A percentile compares a stretch with the other conserved stretches of the same genome.
phyloP scores from a whole-genome alignment of 2,888 invertebrate species.

The Zootermopsis nevadensis region DNA sequence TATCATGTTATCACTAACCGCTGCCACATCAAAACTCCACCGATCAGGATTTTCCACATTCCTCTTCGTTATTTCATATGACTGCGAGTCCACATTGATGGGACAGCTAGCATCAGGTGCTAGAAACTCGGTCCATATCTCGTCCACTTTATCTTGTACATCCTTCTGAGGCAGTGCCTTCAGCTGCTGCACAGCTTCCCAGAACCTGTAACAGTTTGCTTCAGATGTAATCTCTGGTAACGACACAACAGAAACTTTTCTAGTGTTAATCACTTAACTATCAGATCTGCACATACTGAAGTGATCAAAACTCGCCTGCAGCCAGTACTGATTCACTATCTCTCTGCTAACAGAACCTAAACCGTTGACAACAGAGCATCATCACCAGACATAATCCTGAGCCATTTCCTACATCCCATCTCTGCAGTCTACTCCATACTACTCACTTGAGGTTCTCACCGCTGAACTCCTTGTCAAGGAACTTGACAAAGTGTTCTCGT shows the following conservation, averaged over 20 bases:
- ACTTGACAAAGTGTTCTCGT: constrained; percentile 94
- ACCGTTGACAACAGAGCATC: no score
- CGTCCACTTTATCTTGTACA: constrained; percentile 82
- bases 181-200: constrained; percentile 93
- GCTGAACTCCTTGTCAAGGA: constrained; percentile 98
- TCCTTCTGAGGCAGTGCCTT: constrained; percentile 89
- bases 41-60: constrained; percentile 87
- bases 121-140: constrained; percentile 94
- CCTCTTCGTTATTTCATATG: constrained; percentile 84
- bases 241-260: no score
- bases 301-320: no score
- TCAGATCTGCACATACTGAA: no score
- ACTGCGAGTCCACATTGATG: constrained; percentile 96
- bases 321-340: no score
- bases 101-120: constrained; percentile 95
- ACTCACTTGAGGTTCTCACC: constrained; percentile 96
- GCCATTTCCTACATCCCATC: no score
- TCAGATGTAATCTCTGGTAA: no score
- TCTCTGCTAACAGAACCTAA: no score
- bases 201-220: constrained; percentile 75
- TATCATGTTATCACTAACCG: constrained; percentile 70
- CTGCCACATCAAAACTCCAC: constrained; percentile 97
- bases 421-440: no score
- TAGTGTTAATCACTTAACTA: no score
- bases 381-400: no score